Conservation (phyloP, 2,888 invertebrate species). For the Eupithecia tripunctaria region DNA sequence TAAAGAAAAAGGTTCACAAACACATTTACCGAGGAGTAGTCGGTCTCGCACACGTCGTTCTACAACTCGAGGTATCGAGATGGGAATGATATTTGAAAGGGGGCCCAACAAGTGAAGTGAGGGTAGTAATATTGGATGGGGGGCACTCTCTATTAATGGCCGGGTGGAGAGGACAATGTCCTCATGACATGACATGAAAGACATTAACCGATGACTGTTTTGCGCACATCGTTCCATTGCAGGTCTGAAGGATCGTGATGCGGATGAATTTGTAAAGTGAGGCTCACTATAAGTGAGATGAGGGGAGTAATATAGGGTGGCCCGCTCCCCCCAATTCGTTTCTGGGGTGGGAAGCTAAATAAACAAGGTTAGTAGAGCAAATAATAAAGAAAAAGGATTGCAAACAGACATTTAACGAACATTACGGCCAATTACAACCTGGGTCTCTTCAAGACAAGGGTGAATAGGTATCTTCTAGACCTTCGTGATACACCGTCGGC, state of each 20-base stretch:
- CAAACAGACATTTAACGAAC: constrained; percentile 84
- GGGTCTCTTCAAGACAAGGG: no score
- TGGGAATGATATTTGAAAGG: constrained; percentile 86
- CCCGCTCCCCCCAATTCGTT: neutral
- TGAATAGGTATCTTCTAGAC: no score
- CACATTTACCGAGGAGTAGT: no score
- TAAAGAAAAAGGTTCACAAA: neutral
- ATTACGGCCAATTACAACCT: no score
- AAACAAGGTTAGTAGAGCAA: neutral
- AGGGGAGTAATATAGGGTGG: no score
- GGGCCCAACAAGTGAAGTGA: no score
- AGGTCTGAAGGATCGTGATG: constrained; percentile 96
- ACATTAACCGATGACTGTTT: constrained; percentile 92
- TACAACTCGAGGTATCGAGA: constrained; percentile 99
- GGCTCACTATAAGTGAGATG: no score
- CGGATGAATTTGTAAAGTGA: constrained; percentile 84
- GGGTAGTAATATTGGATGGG: no score
- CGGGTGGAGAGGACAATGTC: no score
- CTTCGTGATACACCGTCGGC: no score
- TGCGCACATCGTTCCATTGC: constrained; percentile 98
- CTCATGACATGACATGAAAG: no score
- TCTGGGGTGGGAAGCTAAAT: neutral
- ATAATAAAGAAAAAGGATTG: constrained; percentile 1
- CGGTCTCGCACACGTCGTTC: constrained; percentile 97
- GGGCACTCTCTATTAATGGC: neutral